Percentiles rank a stretch among this genome's conserved stretches.
Evolutionary conservation across 1,140 invertebrate species (phyloP).

Genomic region (Hirudo medicinalis): DNA sequence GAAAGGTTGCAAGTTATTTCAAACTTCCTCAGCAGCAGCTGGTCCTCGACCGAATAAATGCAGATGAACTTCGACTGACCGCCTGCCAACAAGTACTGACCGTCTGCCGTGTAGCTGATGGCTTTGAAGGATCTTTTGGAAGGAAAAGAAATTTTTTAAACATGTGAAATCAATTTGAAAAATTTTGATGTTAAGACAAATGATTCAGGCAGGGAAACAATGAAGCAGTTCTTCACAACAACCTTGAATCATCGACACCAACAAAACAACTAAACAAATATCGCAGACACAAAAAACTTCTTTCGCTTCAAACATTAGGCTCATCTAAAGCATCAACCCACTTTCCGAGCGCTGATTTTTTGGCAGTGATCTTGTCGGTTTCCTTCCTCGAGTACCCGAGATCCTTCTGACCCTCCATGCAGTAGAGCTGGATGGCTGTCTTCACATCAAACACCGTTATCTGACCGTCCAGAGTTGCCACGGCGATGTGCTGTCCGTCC

Average conservation of each 20-base stretch:
- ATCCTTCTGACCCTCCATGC: conserved; percentile 76
- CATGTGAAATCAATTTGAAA: no score
- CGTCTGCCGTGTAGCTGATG: conserved; percentile 82
- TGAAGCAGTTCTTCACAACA: no score
- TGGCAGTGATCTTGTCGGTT: conserved; percentile 71
- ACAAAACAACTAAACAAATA: no score
- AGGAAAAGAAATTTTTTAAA: not conserved
- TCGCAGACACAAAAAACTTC: no score
- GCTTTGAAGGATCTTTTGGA: conserved; percentile 64
- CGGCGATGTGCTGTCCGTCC: conserved; percentile 76
- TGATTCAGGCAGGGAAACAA: no score
- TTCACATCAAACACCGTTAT: conserved; percentile 68
- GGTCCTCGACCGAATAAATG: conserved; percentile 62
- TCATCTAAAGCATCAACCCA: conserved; percentile 47
- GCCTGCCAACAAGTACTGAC: conserved; percentile 68
- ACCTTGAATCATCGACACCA: no score
- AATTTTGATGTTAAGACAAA: no score
- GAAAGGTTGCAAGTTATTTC: conserved; percentile 84
- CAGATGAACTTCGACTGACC: conserved; percentile 87
- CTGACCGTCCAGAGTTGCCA: conserved; percentile 74
- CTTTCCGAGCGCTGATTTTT: conserved; percentile 69
- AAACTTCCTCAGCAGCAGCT: conserved; percentile 62
- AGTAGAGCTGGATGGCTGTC: conserved; percentile 55
- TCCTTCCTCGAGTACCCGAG: conserved; percentile 66
- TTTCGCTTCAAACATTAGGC: no score